Base-by-base conservation (phyloP, 2,113 vertebrate genomes). In the Corythoichthys haematopterus region DNA sequence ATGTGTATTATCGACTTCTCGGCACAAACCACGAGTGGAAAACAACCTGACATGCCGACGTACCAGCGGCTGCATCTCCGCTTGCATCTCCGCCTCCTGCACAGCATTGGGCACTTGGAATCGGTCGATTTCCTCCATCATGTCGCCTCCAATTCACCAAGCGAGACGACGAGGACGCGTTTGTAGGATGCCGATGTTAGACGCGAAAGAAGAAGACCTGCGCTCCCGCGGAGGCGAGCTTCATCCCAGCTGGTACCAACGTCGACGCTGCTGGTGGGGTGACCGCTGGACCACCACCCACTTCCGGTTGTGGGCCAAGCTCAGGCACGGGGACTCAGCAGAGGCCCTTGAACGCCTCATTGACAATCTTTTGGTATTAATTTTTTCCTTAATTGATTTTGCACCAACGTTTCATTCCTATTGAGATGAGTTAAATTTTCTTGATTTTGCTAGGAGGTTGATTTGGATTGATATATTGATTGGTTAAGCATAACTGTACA, bases 111-210 rank as follows among this genome's bases (percentile, higher is more conserved):
- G 96, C 83, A 97, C 96, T 81, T 97, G 96, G 84, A 97, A 96
- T 91, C 94, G 92, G 80, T 98, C 96, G 79, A 96, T 98, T 88
- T 96, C 96, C 85, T 98, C 95, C 96, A 97, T 97, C 96, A 98
- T 96, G 75, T 77, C 80, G 76, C 73, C 56, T 63, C 71, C 73
- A 66, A 66, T 55, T 82, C 56, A 53, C 71, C 63, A 46, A 38
- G 11, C n/a, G 46, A 65, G 45, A 52, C 40, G 2, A 33, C 45
- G 14, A n/a, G 16, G 13, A 8, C 35, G 71, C 57, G 47, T 68
- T 72, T 13, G 65, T 56, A 65, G 64, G 48, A 67, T 69, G 35
- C 61, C 53, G 20, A 51, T 46, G 46, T 85, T 80, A 74, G 76
- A 78, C 78, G 55, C 43, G 51, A 69, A 78, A 47, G 69, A 35